Evolutionary conservation across 1,140 invertebrate genomes (phyloP), one percentile per base, ranked within the genome.

Genomic region (Tetragonula clypearis): DNA sequence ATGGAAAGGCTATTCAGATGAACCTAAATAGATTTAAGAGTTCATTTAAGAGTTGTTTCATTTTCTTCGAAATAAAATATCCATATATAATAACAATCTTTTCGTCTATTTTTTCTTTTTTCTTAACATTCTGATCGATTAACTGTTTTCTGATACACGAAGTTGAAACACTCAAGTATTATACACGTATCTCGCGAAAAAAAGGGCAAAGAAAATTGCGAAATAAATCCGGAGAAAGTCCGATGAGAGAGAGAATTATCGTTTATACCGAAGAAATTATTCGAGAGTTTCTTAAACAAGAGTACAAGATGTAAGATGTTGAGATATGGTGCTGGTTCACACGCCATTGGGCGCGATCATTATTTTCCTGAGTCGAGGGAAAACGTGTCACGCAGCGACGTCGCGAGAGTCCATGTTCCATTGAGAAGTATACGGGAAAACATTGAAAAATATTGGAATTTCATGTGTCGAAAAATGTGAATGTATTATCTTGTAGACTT

Each of bases 361-460:
- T 84, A 84, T 84, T 79, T 84, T 73, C 19, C 81, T 12, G 62
- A 69, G 74, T 41, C 82, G 78, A 41, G 82, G 75, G 82, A 71
- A 78, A 30, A 35, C 35, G 2, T 76, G 80, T 82, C 80, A 71
- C n/a, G 58, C 41, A 23, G 21, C 6, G 68, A 49, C 41, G 14
- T 17, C 72, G 9, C 26, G 30, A n/a, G 41, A 58, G n/a, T 66
- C 17, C 58, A 21, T 81, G 60, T 53, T 68, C 60, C 60, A 81
- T 71, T 49, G 68, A n/a, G 68, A 30, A 53, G 6, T 5, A 8
- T 66, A 66, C 14, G 5, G 12, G n/a, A 41, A 26, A 21, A 65
- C 19, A 56, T 41, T 23, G 60, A 66, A 49, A 85, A 68, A 68
- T 80, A 85, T 80, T 55, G 71, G 23, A 12, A 60, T 81, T 75